Evolutionary conservation across 1,140 invertebrate genomes (phyloP), one percentile per base, ranked within the genome.

Genomic region (Drosophila sturtevanti): DNA sequence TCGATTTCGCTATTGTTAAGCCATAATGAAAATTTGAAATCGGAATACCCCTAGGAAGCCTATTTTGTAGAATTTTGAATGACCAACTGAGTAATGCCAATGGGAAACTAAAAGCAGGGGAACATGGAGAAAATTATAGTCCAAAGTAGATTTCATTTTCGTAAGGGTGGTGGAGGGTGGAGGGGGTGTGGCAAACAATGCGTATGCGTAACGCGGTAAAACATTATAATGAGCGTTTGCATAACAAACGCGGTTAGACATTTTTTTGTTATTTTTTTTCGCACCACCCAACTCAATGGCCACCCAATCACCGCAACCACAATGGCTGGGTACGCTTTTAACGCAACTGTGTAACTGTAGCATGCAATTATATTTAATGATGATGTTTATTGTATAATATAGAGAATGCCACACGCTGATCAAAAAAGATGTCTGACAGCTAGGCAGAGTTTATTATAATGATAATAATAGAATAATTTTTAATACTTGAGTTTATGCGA

Each of bases 281-380:
- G 56, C 9, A 34, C 54, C 54, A 56, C 52, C 68, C 60, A 24
- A 24, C 41, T 62, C 54, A 60, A 63, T 59, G 60, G 6, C 34
- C 64, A 58, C 44, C 55, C 58, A 69, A 37, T 27, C 14, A 22
- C 55, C 35, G 21, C 59, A 68, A 44, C 65, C 67, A 66, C 56
- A 80, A 56, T 60, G 60, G 67, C 54, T 21, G 44, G 18, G 41
- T 48, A 21, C 37, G 21, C 54, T 55, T 48, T 38, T 77, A 79
- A 66, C 65, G 59, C 65, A 78, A 31, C 74, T 75, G 70, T 78
- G 70, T 81, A 75, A 81, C 82, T 87, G 82, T 87, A 76, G 78
- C 82, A 87, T 81, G 78, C 81, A 86, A 87, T 86, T 86, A 86
- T 87, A 87, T 86, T 87, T 86, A 86, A 87, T 82, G 82, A 87